These are phyloP conservation scores for Amphipyra tragopoginis DNA, from an alignment of 2,888 invertebrate species.

Conservation along the genomic window DNA sequence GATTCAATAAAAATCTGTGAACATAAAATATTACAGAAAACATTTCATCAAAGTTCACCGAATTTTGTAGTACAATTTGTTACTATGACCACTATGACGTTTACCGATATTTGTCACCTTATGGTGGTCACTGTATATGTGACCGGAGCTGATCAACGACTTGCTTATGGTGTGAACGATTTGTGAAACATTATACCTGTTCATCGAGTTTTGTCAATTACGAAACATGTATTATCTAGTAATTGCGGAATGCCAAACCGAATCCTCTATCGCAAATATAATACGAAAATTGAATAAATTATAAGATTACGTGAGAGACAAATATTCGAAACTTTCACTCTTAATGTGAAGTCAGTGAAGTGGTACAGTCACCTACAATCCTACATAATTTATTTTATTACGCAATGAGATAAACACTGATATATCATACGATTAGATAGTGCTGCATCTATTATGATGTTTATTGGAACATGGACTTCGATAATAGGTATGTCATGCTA, in stretches of 20 bases:
- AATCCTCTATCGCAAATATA: conserved; percentile 19
- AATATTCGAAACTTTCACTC: conserved; percentile 49
- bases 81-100: too few species aligned
- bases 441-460: conserved; percentile 6
- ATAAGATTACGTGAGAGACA: conserved; percentile 36
- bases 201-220: too few species aligned
- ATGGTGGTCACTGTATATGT: too few species aligned
- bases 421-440: conserved; percentile 50
- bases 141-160: too few species aligned
- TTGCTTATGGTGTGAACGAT: too few species aligned
- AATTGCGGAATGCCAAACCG: neutral
- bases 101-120: too few species aligned
- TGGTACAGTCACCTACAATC: conserved; percentile 39
- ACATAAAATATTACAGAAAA: too few species aligned
- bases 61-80: too few species aligned
- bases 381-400: conserved; percentile 21
- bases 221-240: too few species aligned
- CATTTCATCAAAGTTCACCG: too few species aligned
- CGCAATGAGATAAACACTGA: conserved; percentile 41
- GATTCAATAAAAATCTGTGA: too few species aligned
- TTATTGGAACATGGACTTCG: conserved; percentile 19
- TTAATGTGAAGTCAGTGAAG: conserved; percentile 15
- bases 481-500: neutral
- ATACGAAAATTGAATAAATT: conserved; percentile 35
- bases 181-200: too few species aligned